Evolutionary conservation across 2,888 invertebrate genomes (phyloP), one percentile per base, ranked within the genome.

Genomic region (Cheilosia impressa): DNA sequence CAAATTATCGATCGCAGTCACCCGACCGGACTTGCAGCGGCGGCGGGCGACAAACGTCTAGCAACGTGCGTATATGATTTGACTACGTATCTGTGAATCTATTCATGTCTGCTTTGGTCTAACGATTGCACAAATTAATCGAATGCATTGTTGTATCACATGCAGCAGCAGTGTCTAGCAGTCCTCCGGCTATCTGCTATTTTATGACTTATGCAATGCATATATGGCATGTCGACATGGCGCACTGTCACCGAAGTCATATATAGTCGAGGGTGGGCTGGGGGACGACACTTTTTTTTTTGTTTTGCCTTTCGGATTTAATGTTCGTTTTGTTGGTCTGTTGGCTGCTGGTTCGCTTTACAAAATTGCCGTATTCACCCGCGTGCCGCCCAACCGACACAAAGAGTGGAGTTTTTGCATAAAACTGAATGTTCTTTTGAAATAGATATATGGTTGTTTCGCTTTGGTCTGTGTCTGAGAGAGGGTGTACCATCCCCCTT

Each of bases 91-190:
- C 63, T 73, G n/a, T 65, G 71, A 41, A 71, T 77, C 45, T 84
- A 84, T 71, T 76, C 79, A 76, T 80, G 84, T 75, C 55, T 75
- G 71, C 75, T 84, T 79, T 75, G 17, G 62, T 83, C 78, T 68
- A 78, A 83, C 83, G 57, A 83, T 83, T 77, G 84, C 78, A 84
- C 79, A 73, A 84, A 84, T 84, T 84, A 84, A 84, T 84, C 80
- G 84, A 76, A 84, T 79, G 83, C 69, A 75, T 78, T 73, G 79
- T 84, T 65, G 62, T 45, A 34, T 45, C 10, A 57, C n/a, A 19
- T 24, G 62, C 72, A 55, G 47, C 45, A 27, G 60, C 43, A 62
- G 13, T 34, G 68, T 34, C 69, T 76, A 65, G 43, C 7, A 50
- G 31, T 38, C 38, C 38, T 38, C 38, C 43, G 63, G 81, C 66